These are phyloP conservation scores for Drosophila niveifrons DNA, from an alignment of 2,888 invertebrate genomes.

Conservation along the genomic window DNA sequence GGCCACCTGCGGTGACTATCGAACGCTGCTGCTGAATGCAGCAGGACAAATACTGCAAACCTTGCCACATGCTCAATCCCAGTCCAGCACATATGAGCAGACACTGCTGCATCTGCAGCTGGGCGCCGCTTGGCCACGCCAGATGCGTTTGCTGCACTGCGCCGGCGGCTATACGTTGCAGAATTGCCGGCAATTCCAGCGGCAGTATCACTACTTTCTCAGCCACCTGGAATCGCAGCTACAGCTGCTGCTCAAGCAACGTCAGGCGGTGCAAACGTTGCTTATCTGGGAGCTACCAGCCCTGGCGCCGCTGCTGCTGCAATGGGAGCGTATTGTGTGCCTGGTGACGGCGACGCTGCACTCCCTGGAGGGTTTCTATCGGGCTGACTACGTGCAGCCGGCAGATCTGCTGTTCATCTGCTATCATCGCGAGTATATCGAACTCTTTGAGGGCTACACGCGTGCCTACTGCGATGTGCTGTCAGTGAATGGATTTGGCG, in stretches of 20 bases:
- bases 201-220: slow-evolving; percentile 73
- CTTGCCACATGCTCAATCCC: slow-evolving; percentile 53
- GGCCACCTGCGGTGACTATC: slow-evolving; percentile 85
- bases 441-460: slow-evolving; percentile 90
- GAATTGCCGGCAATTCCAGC: slow-evolving; percentile 77
- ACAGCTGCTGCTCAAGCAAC: slow-evolving; percentile 72
- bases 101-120: slow-evolving; percentile 75
- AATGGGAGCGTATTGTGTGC: slow-evolving; percentile 89
- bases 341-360: slow-evolving; percentile 89
- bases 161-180: slow-evolving; percentile 77
- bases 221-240: slow-evolving; percentile 79
- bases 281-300: slow-evolving; percentile 52
- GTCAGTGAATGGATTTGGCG: slow-evolving; percentile 89
- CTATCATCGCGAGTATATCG: slow-evolving; percentile 90
- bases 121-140: slow-evolving; percentile 69
- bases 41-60: slow-evolving; percentile 60
- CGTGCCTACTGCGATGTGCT: slow-evolving; percentile 90
- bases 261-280: slow-evolving; percentile 59
- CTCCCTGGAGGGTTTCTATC: slow-evolving; percentile 89
- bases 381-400: slow-evolving; percentile 88
- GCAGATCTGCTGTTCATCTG: slow-evolving; percentile 90
- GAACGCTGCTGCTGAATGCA: slow-evolving; percentile 80
- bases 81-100: slow-evolving; percentile 66
- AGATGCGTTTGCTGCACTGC: slow-evolving; percentile 77
- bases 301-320: slow-evolving; percentile 86